phyloP scores from a whole-genome alignment of 2,888 invertebrate species.

The Parasteatoda lunata region DNA sequence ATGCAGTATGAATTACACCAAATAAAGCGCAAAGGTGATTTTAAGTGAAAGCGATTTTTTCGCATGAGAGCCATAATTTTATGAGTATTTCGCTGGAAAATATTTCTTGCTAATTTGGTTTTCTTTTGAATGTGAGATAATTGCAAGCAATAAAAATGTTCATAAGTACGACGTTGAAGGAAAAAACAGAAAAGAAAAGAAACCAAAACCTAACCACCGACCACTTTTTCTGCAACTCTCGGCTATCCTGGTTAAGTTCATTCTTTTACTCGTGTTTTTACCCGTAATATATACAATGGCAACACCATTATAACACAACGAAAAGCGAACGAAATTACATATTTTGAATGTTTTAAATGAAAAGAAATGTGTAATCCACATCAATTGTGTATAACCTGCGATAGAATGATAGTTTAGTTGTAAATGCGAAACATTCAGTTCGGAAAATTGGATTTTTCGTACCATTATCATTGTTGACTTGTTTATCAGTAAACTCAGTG shows the following conservation, averaged over 20 bases:
- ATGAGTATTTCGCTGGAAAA: too few relatives aligned
- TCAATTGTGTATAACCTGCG: neutral
- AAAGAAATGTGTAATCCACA: neutral
- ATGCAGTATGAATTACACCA: too few relatives aligned
- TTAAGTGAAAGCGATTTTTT: too few relatives aligned
- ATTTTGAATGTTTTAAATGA: neutral
- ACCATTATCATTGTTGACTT: slow-evolving; percentile 10
- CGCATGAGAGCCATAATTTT: too few relatives aligned
- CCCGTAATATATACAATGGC: too few relatives aligned
- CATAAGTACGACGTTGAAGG: neutral
- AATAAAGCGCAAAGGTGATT: too few relatives aligned
- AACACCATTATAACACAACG: too few relatives aligned
- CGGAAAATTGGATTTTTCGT: slow-evolving; percentile 51
- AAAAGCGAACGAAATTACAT: neutral
- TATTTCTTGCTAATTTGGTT: too few relatives aligned
- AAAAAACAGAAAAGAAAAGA: neutral
- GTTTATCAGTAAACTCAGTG: neutral
- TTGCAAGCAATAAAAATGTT: neutral
- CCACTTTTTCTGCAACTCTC: too few relatives aligned
- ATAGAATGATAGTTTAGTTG: too few relatives aligned
- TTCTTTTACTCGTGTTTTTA: neutral
- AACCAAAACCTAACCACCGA: too few relatives aligned
- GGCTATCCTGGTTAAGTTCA: neutral
- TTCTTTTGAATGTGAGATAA: neutral
- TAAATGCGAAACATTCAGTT: neutral